Conservation (phyloP, 2,888 invertebrate species). For the Thymelicus lineola region DNA sequence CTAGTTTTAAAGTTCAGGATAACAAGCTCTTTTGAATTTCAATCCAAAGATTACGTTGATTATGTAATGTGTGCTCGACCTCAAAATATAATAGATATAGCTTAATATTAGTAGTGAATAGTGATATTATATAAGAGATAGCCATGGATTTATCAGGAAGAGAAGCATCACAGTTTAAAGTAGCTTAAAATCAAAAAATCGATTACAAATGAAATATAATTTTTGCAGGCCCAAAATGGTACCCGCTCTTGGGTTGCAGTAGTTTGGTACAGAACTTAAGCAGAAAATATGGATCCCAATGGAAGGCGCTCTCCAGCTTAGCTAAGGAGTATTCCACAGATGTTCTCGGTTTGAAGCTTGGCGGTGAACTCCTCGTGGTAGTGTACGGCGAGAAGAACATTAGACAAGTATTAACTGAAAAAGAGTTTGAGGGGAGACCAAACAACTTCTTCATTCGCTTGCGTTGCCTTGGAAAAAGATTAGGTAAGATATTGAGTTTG, state of each 20-base stretch:
- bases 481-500: slow-evolving; percentile 76
- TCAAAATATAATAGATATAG: background rate
- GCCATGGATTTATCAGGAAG: too few relatives aligned
- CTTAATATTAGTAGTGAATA: too few relatives aligned
- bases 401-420: slow-evolving; percentile 85
- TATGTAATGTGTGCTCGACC: background rate
- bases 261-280: slow-evolving; percentile 56
- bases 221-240: slow-evolving; percentile 74
- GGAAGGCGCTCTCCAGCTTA: slow-evolving; percentile 86
- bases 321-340: slow-evolving; percentile 85
- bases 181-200: too few relatives aligned
- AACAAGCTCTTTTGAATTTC: background rate
- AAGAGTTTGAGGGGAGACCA: slow-evolving; percentile 89
- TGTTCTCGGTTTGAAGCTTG: slow-evolving; percentile 87
- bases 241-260: slow-evolving; percentile 69
- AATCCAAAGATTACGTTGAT: background rate
- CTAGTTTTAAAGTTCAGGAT: too few relatives aligned
- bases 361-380: slow-evolving; percentile 85
- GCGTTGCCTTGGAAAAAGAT: slow-evolving; percentile 87
- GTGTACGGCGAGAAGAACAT: slow-evolving; percentile 87
- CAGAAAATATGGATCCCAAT: slow-evolving; percentile 71
- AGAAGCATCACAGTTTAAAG: too few relatives aligned
- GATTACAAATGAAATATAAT: slow-evolving; percentile 9
- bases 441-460: slow-evolving; percentile 88
- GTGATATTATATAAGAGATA: too few relatives aligned